These are phyloP conservation scores for Drosophila flavopinicola DNA, from an alignment of 2,888 invertebrate genomes.

Conservation along the genomic window DNA sequence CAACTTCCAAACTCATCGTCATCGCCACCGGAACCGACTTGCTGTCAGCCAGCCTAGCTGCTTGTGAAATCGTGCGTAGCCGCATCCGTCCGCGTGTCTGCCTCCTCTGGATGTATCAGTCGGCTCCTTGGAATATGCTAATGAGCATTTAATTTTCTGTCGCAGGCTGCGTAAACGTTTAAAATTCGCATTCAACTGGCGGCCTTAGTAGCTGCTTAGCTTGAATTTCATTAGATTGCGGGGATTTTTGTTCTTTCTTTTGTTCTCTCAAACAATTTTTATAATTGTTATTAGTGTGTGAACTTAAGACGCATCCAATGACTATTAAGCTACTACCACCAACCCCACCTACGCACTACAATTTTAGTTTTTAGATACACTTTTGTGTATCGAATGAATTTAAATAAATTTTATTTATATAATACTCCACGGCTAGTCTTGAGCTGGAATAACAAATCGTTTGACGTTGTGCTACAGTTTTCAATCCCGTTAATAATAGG, in stretches of 20 bases:
- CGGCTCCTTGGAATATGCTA: conserved; percentile 63
- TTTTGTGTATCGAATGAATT: too few relatives aligned
- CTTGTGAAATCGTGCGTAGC: conserved; percentile 43
- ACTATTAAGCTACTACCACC: too few relatives aligned
- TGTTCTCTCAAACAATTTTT: conserved; percentile 16
- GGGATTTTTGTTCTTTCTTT: conserved; percentile 17
- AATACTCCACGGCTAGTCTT: too few relatives aligned
- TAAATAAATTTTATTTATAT: too few relatives aligned
- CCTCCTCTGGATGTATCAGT: conserved; percentile 4
- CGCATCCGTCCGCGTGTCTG: conserved; percentile 27
- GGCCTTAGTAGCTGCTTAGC: conserved; percentile 61
- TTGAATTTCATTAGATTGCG: conserved; percentile 55
- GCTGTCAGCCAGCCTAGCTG: conserved; percentile 21
- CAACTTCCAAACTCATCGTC: conserved; percentile 21
- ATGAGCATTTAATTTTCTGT: conserved; percentile 68
- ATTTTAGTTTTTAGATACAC: neutral
- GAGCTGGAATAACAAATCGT: too few relatives aligned
- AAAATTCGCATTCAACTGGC: conserved; percentile 67
- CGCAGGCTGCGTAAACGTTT: conserved; percentile 52
- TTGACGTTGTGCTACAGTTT: too few relatives aligned
- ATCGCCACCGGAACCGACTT: conserved; percentile 39
- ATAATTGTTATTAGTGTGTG: conserved; percentile 23
- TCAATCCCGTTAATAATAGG: too few relatives aligned
- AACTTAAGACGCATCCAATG: conserved; percentile 8
- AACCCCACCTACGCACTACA: neutral